Base-by-base conservation (phyloP, 2,113 vertebrate species). In the Nerophis lumbriciformis region DNA sequence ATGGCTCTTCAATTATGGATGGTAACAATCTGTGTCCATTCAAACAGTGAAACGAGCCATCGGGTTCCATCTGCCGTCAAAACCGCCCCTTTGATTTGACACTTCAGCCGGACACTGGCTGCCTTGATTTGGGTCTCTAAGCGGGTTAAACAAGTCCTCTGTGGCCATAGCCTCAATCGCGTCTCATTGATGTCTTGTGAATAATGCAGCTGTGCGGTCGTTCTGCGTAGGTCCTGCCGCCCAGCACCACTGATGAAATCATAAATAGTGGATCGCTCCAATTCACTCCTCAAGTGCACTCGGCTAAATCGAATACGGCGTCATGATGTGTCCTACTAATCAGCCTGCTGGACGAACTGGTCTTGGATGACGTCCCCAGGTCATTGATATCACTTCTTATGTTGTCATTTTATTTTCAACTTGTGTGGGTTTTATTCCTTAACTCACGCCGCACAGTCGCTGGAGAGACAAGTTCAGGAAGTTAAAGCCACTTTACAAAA, bases 391-490 rank as follows among this genome's bases (percentile, higher is more conserved):
- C 66, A 60, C 6, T 9, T 54, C 53, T 66, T 58, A 59, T 62
- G 7, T 50, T 37, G 49, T 10, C 54, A 48, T 65, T 68, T 65
- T 66, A 65, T 73, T 59, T 73, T 54, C 59, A 77, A 70, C 19
- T 65, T 57, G 51, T 53, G 28, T 4, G 3, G 65, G 37, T 36
- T 21, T 65, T 72, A 39, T 82, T 92, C 91, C 91, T 93, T 94
- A 90, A 95, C 90, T 73, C 77, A 15, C 42, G 11, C 64, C 44
- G 63, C 89, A 96, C 93, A 92, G 87, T 88, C 87, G 74, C 83
- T 95, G 63, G 91, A 92, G 75, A 88, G 87, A 66, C 92, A 97
- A 84, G 93, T 96, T 65, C 92, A 92, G 83, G 88, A 92, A 64
- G 92, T 95, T 53, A 94, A 96, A 85, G 81, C 87, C 83, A 71